A percentile compares a stretch with the other conserved stretches of the same genome.
Evolutionary conservation across 2,113 vertebrate species (phyloP).

Genomic region (Lates calcarifer): DNA sequence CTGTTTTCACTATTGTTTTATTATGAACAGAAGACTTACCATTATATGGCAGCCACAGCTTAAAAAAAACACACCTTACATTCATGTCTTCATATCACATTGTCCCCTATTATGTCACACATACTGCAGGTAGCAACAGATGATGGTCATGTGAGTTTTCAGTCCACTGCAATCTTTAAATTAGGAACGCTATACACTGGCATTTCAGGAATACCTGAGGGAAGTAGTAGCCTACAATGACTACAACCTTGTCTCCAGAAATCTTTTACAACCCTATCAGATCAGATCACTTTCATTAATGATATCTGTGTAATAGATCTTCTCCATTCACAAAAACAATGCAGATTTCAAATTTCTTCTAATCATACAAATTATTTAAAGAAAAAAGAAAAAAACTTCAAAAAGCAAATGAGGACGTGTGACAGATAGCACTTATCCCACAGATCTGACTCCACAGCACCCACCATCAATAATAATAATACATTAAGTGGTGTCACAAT

Average conservation of each 20-base stretch:
- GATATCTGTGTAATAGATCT: neutral
- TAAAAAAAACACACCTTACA: slow-evolving; percentile 50
- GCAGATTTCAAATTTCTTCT: neutral
- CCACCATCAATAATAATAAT: slow-evolving; percentile 30
- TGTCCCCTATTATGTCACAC: slow-evolving; percentile 23
- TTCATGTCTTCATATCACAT: slow-evolving; percentile 62
- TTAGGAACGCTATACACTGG: slow-evolving; percentile 20
- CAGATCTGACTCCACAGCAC: neutral
- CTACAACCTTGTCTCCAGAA: slow-evolving; percentile 32
- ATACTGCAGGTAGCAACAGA: slow-evolving; percentile 28
- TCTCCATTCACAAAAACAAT: neutral
- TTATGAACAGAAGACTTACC: slow-evolving; percentile 56
- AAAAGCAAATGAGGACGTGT: slow-evolving; percentile 7
- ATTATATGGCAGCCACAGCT: slow-evolving; percentile 26
- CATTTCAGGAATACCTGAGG: slow-evolving; percentile 63
- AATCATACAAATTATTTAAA: slow-evolving; percentile 16
- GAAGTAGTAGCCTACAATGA: slow-evolving; percentile 10
- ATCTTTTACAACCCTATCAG: slow-evolving; percentile 7
- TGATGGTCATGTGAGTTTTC: slow-evolving; percentile 14
- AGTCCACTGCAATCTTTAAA: slow-evolving; percentile 10
- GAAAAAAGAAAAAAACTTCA: neutral
- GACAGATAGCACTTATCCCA: slow-evolving; percentile 8
- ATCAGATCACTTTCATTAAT: slow-evolving; percentile 3
- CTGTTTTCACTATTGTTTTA: slow-evolving; percentile 51
- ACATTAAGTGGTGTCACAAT: slow-evolving; percentile 22